phyloP scores from a whole-genome alignment of 1,140 invertebrate species.

The Brachionus asplanchnoidis region DNA sequence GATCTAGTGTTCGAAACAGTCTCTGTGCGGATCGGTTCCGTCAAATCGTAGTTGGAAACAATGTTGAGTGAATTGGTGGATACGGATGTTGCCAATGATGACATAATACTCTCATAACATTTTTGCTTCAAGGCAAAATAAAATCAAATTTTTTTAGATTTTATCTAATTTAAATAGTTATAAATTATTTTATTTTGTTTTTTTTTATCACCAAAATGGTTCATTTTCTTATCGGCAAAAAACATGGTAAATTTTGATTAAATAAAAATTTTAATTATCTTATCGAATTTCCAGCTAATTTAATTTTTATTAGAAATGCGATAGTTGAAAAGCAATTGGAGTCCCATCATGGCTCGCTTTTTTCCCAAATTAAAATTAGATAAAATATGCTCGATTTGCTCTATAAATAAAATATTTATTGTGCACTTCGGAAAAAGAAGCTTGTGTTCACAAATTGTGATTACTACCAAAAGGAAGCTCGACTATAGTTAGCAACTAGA shows the following conservation, averaged over 20 bases:
- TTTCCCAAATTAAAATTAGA: neutral
- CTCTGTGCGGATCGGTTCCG: neutral
- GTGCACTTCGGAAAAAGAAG: neutral
- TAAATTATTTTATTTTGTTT: neutral
- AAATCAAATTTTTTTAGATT: neutral
- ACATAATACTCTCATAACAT: neutral
- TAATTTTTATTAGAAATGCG: neutral
- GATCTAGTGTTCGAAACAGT: neutral
- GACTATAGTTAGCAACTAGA: neutral
- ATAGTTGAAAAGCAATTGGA: neutral
- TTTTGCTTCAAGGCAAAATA: neutral
- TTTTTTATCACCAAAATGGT: neutral
- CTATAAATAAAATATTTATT: neutral
- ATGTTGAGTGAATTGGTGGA: neutral
- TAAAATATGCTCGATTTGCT: neutral
- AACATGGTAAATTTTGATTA: neutral
- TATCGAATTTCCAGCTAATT: slow-evolving; percentile 24
- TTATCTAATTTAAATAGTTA: neutral
- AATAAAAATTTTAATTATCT: slow-evolving; percentile 13
- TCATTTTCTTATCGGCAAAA: neutral
- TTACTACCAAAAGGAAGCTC: neutral
- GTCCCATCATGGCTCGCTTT: neutral
- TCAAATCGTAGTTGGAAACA: neutral
- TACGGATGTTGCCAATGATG: neutral
- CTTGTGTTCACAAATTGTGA: neutral